phyloP scores from a whole-genome alignment of 2,888 invertebrate genomes.

The Catocala nupta region DNA sequence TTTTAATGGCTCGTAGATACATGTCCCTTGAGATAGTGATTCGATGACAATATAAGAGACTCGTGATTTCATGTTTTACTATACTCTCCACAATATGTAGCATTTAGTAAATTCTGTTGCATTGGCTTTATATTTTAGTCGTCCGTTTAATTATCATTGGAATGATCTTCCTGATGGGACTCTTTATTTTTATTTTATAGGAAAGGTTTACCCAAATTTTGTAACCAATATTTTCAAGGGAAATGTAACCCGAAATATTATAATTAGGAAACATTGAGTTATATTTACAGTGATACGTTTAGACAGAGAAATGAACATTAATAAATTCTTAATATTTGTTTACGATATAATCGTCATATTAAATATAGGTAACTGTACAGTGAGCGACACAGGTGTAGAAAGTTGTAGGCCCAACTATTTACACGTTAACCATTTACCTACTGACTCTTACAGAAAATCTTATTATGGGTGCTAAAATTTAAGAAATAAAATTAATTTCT shows the following conservation, averaged over 20 bases:
- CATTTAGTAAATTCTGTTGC: too few species aligned
- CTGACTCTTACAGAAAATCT: conserved; percentile 55
- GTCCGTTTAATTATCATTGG: too few species aligned
- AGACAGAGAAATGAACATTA: conserved; percentile 48
- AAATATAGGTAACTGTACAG: conserved; percentile 72
- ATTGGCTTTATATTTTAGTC: not conserved
- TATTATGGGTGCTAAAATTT: conserved; percentile 24
- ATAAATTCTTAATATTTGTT: conserved; percentile 51
- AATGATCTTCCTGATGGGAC: too few species aligned
- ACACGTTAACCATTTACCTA: conserved; percentile 70
- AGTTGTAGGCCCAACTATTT: conserved; percentile 75
- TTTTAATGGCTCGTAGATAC: conserved; percentile 32
- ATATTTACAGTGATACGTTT: conserved; percentile 54
- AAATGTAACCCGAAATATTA: conserved; percentile 29
- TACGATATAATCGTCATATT: conserved; percentile 52
- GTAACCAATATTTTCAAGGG: conserved; percentile 28
- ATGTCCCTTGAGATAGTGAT: conserved; percentile 32
- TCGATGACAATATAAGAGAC: not conserved
- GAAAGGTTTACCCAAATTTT: too few species aligned
- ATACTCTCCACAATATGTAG: too few species aligned
- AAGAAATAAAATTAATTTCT: too few species aligned
- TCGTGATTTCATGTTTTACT: too few species aligned
- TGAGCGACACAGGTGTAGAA: conserved; percentile 84
- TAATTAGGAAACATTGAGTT: conserved; percentile 48
- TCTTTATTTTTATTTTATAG: too few species aligned